Evolutionary conservation across 2,888 invertebrate genomes (phyloP).

Genomic region (Nephrotoma appendiculata): DNA sequence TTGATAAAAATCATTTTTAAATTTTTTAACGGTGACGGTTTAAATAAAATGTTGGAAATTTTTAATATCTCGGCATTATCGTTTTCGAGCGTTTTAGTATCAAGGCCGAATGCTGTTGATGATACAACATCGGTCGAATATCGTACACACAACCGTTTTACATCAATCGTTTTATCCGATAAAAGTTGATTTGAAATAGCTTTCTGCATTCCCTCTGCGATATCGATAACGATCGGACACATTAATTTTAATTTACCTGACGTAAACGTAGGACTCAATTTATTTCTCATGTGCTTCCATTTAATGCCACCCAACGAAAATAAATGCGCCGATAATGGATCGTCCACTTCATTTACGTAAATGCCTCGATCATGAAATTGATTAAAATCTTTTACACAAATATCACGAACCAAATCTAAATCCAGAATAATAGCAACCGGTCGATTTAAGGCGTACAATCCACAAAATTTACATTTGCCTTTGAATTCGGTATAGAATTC

Average conservation of each 20-base stretch:
- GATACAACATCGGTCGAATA: neutral
- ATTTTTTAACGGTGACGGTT: neutral
- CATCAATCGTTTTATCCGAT: neutral
- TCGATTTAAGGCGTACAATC: neutral
- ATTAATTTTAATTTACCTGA: conserved; percentile 7
- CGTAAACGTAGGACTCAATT: conserved; percentile 7
- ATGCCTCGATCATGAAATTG: conserved; percentile 6
- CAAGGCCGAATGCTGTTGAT: neutral
- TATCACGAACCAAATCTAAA: neutral
- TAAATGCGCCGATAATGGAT: conserved; percentile 6
- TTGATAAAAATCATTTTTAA: neutral
- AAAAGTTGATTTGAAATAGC: neutral
- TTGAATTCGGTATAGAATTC: neutral
- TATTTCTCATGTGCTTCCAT: conserved; percentile 4
- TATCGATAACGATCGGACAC: neutral
- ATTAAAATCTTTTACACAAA: neutral
- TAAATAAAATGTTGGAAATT: neutral
- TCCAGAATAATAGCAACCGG: neutral
- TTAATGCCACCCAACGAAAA: conserved; percentile 1
- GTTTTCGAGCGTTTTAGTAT: neutral
- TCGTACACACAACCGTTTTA: neutral
- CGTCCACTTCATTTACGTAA: conserved; percentile 5
- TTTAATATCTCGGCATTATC: neutral
- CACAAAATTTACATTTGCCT: neutral
- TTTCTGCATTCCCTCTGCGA: neutral